Base-by-base conservation (phyloP, 1,140 invertebrate genomes). In the Zaprionus vittiger region DNA sequence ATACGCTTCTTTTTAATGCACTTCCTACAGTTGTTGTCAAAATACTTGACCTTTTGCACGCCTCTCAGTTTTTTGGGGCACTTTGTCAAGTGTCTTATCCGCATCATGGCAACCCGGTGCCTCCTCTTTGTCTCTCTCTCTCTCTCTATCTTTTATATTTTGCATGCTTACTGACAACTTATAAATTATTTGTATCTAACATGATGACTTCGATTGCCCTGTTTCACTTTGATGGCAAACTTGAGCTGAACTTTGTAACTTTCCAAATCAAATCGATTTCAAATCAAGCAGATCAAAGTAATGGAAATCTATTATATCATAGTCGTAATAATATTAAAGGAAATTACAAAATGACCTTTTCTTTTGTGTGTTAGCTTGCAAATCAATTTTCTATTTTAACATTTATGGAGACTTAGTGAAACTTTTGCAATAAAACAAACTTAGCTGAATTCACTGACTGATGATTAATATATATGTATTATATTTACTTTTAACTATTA, bases 111-210 rank as follows among this genome's bases (percentile, higher is more conserved):
- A 28, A 44, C 20, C 24, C 20, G 52, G 3, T 67, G 17, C 57
- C 15, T 24, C 49, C 15, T 17, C 14, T 59, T 2, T 66, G 17
- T 55, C 14, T 22, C 34, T 5, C 49, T 44, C 14, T 7, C 38
- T 24, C 24, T 24, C 24, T n/a, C 20, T 20, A 1, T 20, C 20
- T 20, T n/a, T 47, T 3, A n/a, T 6, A 6, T 37, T 73, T 73
- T 63, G 54, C 63, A 76, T 79, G 81, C 59, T 80, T 80, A 63
- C 70, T 56, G 68, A 79, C 65, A 80, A 73, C 68, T 70, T 83
- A 62, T 80, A 78, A 84, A 77, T 80, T 73, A 83, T 78, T 84
- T 70, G 64, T 63, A 67, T 61, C 49, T 67, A 64, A 80, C 81
- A 83, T 80, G 62, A 83, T 73, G 62, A 76, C 65, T 55, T 71